Conservation (phyloP, 2,888 invertebrate genomes). For the Odontothrips loti region DNA sequence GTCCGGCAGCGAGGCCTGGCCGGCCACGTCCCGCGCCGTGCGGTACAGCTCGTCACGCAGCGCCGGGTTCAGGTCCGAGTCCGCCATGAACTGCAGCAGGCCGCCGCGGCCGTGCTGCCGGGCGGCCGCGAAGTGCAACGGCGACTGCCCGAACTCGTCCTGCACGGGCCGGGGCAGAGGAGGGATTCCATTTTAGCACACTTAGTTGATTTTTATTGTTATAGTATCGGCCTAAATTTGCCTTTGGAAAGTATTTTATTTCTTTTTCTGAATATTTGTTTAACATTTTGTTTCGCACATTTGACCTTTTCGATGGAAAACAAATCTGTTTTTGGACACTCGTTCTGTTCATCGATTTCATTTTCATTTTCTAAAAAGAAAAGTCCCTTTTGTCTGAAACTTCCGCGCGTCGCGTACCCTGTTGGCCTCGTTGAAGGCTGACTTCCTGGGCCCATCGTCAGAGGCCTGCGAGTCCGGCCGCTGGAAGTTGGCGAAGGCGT, state of each 20-base stretch:
- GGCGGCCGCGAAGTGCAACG: constrained; percentile 83
- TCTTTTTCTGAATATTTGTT: background rate
- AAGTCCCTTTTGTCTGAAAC: too few species aligned
- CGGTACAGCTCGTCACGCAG: constrained; percentile 81
- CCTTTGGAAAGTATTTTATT: background rate
- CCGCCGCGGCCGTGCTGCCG: constrained; percentile 76
- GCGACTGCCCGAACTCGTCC: constrained; percentile 87
- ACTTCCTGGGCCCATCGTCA: constrained; percentile 54
- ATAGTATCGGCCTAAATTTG: too few species aligned
- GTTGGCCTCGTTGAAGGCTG: constrained; percentile 59
- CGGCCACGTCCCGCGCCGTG: constrained; percentile 80
- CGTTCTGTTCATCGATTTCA: too few species aligned
- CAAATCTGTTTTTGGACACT: too few species aligned
- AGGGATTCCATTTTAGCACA: constrained; percentile 27
- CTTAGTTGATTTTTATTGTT: too few species aligned
- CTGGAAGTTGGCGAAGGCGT: background rate
- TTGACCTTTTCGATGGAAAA: too few species aligned
- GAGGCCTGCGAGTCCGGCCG: constrained; percentile 25
- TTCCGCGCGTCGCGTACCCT: constrained; percentile 49
- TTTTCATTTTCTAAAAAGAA: too few species aligned
- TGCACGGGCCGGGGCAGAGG: too few species aligned
- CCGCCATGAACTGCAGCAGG: constrained; percentile 72
- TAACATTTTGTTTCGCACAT: too few species aligned
- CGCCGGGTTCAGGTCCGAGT: constrained; percentile 73
- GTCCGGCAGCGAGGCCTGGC: constrained; percentile 69